phyloP scores from a whole-genome alignment of 2,113 vertebrate species.

The Gallinago jamesoni region DNA sequence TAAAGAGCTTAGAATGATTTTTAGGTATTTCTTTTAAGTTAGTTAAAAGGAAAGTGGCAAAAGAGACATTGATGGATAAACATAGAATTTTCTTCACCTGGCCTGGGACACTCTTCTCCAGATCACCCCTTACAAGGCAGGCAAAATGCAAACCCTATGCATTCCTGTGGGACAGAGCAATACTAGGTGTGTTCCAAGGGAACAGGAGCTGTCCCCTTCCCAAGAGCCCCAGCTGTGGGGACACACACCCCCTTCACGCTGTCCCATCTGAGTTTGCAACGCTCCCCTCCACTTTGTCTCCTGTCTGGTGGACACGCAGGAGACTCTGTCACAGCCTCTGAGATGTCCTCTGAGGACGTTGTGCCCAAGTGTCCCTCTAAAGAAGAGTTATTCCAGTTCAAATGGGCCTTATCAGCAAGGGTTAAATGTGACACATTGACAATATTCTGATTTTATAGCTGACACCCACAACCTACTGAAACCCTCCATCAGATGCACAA shows the following conservation, averaged over 20 bases:
- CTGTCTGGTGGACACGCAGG: background rate
- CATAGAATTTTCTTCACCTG: background rate
- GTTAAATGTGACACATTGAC: background rate
- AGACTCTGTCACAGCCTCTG: background rate
- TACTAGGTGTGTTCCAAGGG: background rate
- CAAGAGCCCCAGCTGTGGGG: background rate
- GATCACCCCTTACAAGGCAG: background rate
- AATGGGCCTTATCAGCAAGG: background rate
- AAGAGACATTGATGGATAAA: background rate
- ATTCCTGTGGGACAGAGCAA: background rate
- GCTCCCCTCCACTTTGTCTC: background rate
- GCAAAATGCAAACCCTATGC: background rate
- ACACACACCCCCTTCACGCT: background rate
- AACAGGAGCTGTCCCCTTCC: no score
- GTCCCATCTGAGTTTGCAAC: background rate
- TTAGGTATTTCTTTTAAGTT: background rate
- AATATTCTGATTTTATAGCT: background rate
- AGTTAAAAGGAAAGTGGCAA: background rate
- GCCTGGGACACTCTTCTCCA: background rate
- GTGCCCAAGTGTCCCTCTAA: background rate
- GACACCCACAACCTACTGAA: background rate
- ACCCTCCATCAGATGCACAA: background rate
- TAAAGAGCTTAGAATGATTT: background rate
- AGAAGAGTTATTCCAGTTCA: background rate
- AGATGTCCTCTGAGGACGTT: background rate